phyloP scores from a whole-genome alignment of 2,888 invertebrate genomes.

The Helobdella robusta region DNA sequence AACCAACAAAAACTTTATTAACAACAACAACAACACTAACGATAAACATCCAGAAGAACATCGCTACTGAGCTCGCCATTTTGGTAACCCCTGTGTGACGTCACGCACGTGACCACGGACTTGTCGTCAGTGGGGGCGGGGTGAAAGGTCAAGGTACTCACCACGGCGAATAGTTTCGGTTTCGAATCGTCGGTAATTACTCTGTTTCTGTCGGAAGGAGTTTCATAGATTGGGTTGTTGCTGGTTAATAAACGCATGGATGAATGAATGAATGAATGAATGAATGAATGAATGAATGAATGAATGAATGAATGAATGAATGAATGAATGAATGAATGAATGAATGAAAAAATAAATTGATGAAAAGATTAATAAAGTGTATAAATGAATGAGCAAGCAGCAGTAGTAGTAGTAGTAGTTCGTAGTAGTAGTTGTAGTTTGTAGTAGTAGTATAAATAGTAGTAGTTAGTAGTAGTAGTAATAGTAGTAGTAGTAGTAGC shows the following conservation, averaged over 20 bases:
- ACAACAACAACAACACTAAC: background rate
- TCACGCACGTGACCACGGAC: conserved; percentile 4
- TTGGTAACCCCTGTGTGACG: background rate
- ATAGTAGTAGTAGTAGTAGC: no score
- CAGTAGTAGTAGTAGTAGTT: no score
- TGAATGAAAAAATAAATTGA: no score
- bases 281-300: conserved; percentile 9
- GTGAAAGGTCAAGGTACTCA: conserved; percentile 18
- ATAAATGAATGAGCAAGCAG: background rate
- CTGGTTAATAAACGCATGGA: background rate
- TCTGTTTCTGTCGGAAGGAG: background rate
- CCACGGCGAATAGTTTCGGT: background rate
- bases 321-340: background rate
- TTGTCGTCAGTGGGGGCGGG: conserved; percentile 10
- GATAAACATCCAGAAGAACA: background rate
- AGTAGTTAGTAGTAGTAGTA: no score
- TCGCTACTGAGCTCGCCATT: background rate
- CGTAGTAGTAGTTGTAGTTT: no score
- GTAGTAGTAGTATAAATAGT: no score
- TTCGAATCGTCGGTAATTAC: background rate
- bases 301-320: background rate
- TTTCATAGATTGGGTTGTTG: background rate
- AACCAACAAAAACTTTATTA: no score
- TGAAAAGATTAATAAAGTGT: no score
- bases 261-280: background rate